Conservation (phyloP, 2,797 vertebrate species). For the Aselliscus stoliczkanus region DNA sequence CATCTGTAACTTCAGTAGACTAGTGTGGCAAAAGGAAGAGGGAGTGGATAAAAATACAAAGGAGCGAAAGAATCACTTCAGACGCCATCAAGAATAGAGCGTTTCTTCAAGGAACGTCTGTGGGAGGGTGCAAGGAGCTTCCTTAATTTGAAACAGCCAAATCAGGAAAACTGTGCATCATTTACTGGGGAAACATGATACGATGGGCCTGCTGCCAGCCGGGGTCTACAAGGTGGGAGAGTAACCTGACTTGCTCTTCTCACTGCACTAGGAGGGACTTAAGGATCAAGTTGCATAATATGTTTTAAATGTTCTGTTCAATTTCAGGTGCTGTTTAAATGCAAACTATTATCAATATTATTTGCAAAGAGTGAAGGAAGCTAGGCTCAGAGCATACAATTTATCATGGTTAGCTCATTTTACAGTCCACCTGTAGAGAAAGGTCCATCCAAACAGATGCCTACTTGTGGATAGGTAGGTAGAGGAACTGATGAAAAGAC, state of each 20-base stretch:
- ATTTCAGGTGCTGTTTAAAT: not conserved
- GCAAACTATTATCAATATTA: not conserved
- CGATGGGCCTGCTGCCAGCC: rapidly evolving
- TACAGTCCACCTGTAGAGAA: not conserved
- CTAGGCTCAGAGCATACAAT: no score
- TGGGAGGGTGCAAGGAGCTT: not conserved
- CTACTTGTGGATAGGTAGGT: not conserved
- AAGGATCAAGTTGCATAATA: no score
- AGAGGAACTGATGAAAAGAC: not conserved
- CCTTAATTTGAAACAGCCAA: not conserved
- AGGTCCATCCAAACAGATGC: no score
- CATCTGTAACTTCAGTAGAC: not conserved
- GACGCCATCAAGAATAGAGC: not conserved
- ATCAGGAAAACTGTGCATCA: not conserved
- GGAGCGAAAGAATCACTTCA: not conserved
- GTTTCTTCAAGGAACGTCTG: not conserved
- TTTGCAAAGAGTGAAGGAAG: no score
- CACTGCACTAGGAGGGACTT: rapidly evolving
- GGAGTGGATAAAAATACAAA: not conserved
- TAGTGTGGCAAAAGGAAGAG: not conserved
- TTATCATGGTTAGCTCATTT: not conserved
- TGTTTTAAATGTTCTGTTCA: not conserved
- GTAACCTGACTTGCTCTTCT: not conserved
- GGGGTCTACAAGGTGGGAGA: not conserved
- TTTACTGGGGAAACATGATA: not conserved